Evolutionary conservation across 2,888 invertebrate species (phyloP), one percentile per base, ranked within the genome.

Genomic region (Cremastobaeus sp.): DNA sequence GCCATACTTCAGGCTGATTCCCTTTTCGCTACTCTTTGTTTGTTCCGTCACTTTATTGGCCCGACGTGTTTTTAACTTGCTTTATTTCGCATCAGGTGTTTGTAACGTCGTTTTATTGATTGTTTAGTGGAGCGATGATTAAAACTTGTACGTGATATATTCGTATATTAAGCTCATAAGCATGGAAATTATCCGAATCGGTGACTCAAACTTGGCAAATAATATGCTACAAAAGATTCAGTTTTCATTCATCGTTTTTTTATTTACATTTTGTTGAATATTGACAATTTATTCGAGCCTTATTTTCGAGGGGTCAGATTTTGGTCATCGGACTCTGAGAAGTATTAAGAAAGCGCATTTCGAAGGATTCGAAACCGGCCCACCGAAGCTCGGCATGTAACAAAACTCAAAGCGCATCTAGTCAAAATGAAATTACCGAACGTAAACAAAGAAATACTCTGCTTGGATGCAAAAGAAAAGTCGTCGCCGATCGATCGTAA

Each of bases 401-500:
- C 60, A 35, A 60, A 32, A 62, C 37, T 66, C 70, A 55, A 70
- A 62, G 55, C 41, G 34, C 62, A 62, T 70, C 74, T 74, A 74
- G 74, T 74, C 74, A 74, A 66, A 74, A 66, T 52, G 25, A 62
- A 66, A 60, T 52, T 45, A 64, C 28, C 60, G 52, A 43, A 55
- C 60, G 47, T 15, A 30, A 65, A 41, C 37, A 34, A 20, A 48
- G 37, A 39, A 52, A 45, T 20, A 55, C 20, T 54, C 39, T 39
- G 57, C 20, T 20, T 17, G 47, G 55, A 35, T 55, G 35, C 68
- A 59, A 41, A 69, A 69, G 45, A 47, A 57, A 35, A 45, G 43
- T 62, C 55, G 59, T 52, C 76, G 47, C 60, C 71, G 74, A 76
- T 71, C 73, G 73, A 76, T 68, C 55, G 59, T 41, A 52, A 37